These are phyloP conservation scores for Sesia apiformis DNA, from an alignment of 2,888 invertebrate species.

Conservation along the genomic window DNA sequence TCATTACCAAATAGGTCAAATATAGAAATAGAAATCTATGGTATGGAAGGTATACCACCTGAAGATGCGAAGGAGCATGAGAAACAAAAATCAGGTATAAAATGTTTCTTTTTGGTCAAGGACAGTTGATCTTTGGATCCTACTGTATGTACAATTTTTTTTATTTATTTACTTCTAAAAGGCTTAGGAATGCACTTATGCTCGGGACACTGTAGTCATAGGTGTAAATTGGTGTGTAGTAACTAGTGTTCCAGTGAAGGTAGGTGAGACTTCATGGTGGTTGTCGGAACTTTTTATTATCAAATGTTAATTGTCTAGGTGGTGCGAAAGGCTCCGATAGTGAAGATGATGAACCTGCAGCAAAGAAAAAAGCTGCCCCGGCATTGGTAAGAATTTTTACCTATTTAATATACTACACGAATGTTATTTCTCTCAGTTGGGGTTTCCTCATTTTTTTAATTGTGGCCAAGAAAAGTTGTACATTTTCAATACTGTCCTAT, in stretches of 20 bases:
- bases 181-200: conserved; percentile 15
- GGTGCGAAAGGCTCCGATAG: conserved; percentile 85
- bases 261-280: conserved; percentile 12
- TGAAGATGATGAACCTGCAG: conserved; percentile 88
- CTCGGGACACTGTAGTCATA: conserved; percentile 49
- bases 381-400: conserved; percentile 44
- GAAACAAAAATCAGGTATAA: conserved; percentile 82
- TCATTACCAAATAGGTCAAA: conserved; percentile 97
- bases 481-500: too few relatives aligned
- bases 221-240: conserved; percentile 58
- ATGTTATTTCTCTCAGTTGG: neutral
- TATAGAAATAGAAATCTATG: conserved; percentile 99
- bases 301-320: conserved; percentile 45
- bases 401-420: neutral
- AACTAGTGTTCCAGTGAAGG: conserved; percentile 29
- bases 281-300: conserved; percentile 11
- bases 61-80: conserved; percentile 96
- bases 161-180: conserved; percentile 16
- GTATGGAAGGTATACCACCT: conserved; percentile 99
- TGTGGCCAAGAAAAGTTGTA: neutral
- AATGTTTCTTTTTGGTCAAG: conserved; percentile 31
- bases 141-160: conserved; percentile 58
- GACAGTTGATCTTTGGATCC: conserved; percentile 42
- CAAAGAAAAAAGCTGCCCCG: conserved; percentile 82
- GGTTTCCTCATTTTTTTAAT: neutral